Conservation (phyloP, 1,140 invertebrate genomes). For the Palaemon carinicauda region DNA sequence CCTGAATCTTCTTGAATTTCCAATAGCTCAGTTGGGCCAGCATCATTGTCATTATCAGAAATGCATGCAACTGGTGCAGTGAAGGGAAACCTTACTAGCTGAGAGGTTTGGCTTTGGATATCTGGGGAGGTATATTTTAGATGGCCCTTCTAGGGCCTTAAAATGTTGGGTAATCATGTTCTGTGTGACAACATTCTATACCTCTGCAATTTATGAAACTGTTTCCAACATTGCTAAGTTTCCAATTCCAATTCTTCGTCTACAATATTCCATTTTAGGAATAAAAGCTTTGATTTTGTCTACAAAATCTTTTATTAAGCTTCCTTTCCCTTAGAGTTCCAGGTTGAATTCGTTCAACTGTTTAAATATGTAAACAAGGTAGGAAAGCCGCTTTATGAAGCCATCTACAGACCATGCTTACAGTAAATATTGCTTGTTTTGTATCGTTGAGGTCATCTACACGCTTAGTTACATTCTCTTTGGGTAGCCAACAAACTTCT, state of each 20-base stretch:
- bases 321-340: slow-evolving; percentile 9
- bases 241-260: neutral
- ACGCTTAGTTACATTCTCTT: no score
- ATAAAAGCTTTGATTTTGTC: neutral
- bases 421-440: no score
- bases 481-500: no score
- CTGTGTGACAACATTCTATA: neutral
- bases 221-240: slow-evolving; percentile 21
- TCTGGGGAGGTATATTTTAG: neutral
- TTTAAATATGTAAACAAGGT: neutral
- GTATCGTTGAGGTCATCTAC: no score
- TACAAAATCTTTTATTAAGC: no score
- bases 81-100: neutral
- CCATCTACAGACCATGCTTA: no score
- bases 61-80: neutral
- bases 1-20: neutral
- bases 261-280: slow-evolving; percentile 14
- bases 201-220: slow-evolving; percentile 13
- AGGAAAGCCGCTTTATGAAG: neutral
- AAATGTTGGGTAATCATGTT: slow-evolving; percentile 13
- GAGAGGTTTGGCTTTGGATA: neutral
- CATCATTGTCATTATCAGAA: neutral
- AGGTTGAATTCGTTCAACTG: neutral
- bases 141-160: neutral
- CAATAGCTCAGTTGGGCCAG: neutral